These are phyloP conservation scores for Lindbergichthys nudifrons DNA, from an alignment of 2,797 vertebrate genomes.

Conservation along the genomic window DNA sequence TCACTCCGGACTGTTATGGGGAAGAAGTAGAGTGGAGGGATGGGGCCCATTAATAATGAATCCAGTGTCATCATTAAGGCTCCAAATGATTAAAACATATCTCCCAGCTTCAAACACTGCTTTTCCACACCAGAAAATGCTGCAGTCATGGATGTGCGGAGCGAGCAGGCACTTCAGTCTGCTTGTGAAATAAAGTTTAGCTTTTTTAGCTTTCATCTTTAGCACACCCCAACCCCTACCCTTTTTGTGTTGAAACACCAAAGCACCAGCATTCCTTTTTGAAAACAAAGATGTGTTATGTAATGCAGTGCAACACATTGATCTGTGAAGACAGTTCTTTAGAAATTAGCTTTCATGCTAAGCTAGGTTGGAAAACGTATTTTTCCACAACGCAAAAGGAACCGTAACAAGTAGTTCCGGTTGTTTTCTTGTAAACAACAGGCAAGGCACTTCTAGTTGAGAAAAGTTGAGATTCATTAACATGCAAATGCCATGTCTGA, in stretches of 20 bases:
- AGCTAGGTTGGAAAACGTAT: constrained; percentile 9
- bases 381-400: background rate
- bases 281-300: constrained; percentile 18
- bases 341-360: constrained; percentile 21
- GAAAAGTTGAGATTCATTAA: constrained; percentile 25
- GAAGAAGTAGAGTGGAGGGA: constrained; percentile 70
- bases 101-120: constrained; percentile 86
- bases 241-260: constrained; percentile 53
- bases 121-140: constrained; percentile 73
- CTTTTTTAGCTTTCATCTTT: constrained; percentile 66
- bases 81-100: constrained; percentile 93
- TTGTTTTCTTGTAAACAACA: background rate
- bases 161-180: constrained; percentile 66
- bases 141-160: constrained; percentile 70
- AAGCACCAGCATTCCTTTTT: constrained; percentile 45
- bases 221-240: background rate
- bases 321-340: constrained; percentile 9
- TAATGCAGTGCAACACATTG: constrained; percentile 18
- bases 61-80: constrained; percentile 91
- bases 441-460: background rate
- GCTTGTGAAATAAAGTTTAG: constrained; percentile 75
- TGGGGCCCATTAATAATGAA: constrained; percentile 92
- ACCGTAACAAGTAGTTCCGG: background rate
- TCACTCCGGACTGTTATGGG: constrained; percentile 63
- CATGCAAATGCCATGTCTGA: constrained; percentile 12